Evolutionary conservation across 2,888 invertebrate species (phyloP).

Genomic region (Branchellion lobata): DNA sequence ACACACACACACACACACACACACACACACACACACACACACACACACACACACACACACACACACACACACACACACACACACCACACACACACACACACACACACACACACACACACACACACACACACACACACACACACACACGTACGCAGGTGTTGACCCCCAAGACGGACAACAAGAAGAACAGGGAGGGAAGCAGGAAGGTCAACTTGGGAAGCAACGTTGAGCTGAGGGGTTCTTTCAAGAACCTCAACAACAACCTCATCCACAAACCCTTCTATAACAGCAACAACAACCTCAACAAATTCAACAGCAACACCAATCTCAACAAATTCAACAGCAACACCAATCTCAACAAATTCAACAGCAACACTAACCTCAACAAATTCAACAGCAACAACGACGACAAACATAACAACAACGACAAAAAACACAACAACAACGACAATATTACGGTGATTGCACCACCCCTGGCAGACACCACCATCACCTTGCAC

Average conservation of each 20-base stretch:
- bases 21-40: no score
- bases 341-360: no score
- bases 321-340: not conserved
- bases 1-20: no score
- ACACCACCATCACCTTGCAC: constrained; percentile 45
- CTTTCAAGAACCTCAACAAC: constrained; percentile 3
- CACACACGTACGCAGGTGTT: constrained; percentile 7
- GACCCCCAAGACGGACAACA: not conserved
- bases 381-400: constrained; percentile 10
- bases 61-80: no score
- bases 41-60: no score
- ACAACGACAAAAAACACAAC: not conserved
- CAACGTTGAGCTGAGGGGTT: not conserved
- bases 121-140: no score
- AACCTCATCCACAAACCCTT: not conserved
- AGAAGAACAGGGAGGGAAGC: not conserved
- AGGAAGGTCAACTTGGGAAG: constrained; percentile 3
- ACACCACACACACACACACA: no score
- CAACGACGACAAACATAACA: constrained; percentile 7
- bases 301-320: not conserved
- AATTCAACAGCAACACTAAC: constrained; percentile 31
- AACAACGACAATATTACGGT: not conserved
- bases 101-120: no score
- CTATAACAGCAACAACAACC: not conserved
- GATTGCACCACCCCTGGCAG: not conserved